These are phyloP conservation scores for Styela plicata DNA, from an alignment of 23 tunicate genomes.

Conservation along the genomic window DNA sequence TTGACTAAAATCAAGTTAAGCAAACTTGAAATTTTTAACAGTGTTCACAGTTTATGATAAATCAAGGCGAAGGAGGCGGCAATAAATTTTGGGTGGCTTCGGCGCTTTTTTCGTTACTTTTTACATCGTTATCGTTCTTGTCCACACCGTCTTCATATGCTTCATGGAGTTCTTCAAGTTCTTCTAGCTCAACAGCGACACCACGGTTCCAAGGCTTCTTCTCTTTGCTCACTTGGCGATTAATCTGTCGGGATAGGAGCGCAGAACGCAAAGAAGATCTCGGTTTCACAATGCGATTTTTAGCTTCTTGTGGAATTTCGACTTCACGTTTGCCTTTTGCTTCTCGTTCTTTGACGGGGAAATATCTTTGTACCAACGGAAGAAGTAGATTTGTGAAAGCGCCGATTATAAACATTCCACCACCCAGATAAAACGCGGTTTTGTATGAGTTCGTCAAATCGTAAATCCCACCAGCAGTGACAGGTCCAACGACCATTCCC, in stretches of 20 bases:
- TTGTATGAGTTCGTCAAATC: slow-evolving; percentile 70
- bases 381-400: slow-evolving; percentile 46
- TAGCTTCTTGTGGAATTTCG: slow-evolving; percentile 12
- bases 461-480: slow-evolving; percentile 60
- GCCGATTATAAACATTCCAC: slow-evolving; percentile 48
- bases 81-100: too few relatives aligned
- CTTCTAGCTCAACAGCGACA: slow-evolving; percentile 52
- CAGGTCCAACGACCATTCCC: slow-evolving; percentile 83
- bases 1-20: too few relatives aligned
- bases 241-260: slow-evolving; percentile 5
- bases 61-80: background rate
- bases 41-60: too few relatives aligned
- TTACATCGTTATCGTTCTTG: background rate
- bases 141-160: slow-evolving; percentile 20
- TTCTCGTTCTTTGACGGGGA: slow-evolving; percentile 23
- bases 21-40: too few relatives aligned
- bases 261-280: background rate
- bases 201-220: slow-evolving; percentile 66
- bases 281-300: background rate
- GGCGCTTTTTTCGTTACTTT: background rate
- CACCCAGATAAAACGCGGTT: slow-evolving; percentile 59
- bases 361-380: slow-evolving; percentile 31
- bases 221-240: slow-evolving; percentile 12
- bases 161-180: slow-evolving; percentile 55
- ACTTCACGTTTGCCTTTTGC: slow-evolving; percentile 25